Evolutionary conservation across 2,113 vertebrate species (phyloP), one percentile per base, ranked within the genome.

Genomic region (Ochotona curzoniae): DNA sequence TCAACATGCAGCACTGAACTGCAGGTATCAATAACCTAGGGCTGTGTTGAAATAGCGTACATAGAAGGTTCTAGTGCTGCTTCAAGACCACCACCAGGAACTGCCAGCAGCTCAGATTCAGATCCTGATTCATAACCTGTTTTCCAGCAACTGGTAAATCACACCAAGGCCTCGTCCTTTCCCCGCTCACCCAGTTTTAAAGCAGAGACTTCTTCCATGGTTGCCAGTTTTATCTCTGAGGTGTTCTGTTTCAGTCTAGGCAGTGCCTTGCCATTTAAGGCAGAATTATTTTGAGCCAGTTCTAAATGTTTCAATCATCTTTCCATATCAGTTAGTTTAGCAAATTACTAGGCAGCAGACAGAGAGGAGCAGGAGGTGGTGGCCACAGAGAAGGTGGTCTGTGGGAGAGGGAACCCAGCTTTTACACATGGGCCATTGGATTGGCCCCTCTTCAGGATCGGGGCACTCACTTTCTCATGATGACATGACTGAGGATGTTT

Each of bases 281-380:
- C 9, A 26, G 26, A 70, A 70, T 63, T 51, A 23, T 76, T 74
- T 78, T 79, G 44, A 90, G n/a, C 47, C 28, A 32, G 67, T 61
- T 78, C 38, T 57, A 49, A 88, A 78, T 61, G 57, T 71, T 81
- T 49, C 83, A 69, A 69, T 69, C 73, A 90, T n/a, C 74, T 89
- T 61, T 38, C 57, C 30, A 38, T 10, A 73, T 54, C n/a, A 75
- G n/a, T 75, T 70, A 54, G n/a, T 63, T 87, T 60, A 76, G 30
- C n/a, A 73, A 81, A 78, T 51, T 28, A 64, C 7, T 89, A 32
- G 12, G 61, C 71, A 83, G 8, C 28, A 75, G 38, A 71, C 32
- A 67, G 54, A 30, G 20, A 61, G 12, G 66, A 78, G 30, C 25
- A 73, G 8, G 30, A 18, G 15, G 6, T 70, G 28, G 20, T 18